phyloP scores from a whole-genome alignment of 2,113 vertebrate genomes.

The Propithecus coquereli region DNA sequence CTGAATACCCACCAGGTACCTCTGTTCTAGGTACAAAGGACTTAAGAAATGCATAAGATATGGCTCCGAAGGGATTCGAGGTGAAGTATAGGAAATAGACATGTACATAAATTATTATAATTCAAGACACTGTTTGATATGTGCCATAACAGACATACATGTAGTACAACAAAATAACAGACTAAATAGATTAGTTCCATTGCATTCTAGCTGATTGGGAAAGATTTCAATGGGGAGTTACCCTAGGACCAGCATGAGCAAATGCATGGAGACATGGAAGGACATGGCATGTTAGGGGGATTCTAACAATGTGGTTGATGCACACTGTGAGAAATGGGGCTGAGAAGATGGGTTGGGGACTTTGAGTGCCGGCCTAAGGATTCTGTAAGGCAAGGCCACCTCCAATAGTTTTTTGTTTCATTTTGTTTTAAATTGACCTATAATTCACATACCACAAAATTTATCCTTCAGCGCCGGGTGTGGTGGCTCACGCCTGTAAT shows the following conservation, averaged over 20 bases:
- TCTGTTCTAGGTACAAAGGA: neutral
- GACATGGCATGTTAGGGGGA: neutral
- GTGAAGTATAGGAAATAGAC: neutral
- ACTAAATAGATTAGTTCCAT: neutral
- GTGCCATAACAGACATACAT: neutral
- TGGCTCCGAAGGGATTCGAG: neutral
- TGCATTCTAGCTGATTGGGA: neutral
- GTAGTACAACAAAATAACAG: neutral
- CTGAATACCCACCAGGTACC: neutral
- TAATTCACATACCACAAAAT: neutral
- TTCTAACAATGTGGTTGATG: neutral
- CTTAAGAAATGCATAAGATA: neutral
- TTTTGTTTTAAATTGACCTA: neutral
- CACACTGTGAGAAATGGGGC: neutral
- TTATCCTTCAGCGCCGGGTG: neutral
- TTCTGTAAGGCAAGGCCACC: neutral
- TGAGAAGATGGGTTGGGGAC: neutral
- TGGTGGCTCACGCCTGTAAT: too few relatives aligned
- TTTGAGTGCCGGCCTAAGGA: neutral
- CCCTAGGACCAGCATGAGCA: neutral
- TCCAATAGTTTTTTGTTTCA: neutral
- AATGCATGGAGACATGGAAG: neutral
- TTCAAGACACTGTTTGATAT: constrained; percentile 1
- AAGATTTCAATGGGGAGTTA: neutral
- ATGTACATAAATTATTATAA: constrained; percentile 11